These are phyloP conservation scores for Hirundo rustica DNA, from an alignment of 2,797 vertebrate species.

Conservation along the genomic window DNA sequence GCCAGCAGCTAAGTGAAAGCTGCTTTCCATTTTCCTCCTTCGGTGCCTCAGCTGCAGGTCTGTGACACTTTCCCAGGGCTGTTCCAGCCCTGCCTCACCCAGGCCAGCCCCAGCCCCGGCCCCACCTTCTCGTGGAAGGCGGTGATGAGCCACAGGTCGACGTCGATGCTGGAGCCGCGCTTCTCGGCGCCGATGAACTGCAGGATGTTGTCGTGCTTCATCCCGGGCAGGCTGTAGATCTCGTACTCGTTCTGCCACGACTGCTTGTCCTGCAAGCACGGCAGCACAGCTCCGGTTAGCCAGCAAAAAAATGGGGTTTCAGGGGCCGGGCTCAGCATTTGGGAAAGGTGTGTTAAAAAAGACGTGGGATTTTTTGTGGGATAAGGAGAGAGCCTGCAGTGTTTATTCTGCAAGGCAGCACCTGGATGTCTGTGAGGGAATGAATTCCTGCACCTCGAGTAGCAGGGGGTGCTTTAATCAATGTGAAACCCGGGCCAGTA, in stretches of 20 bases:
- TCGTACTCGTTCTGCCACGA: conserved; percentile 99
- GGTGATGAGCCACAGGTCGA: conserved; percentile 96
- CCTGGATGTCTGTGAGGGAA: not conserved
- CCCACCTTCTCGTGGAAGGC: conserved; percentile 91
- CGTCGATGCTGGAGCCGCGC: conserved; percentile 90
- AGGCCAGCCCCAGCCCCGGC: not conserved
- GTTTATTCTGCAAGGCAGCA: not conserved
- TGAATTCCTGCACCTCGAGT: not conserved
- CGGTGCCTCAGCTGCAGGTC: rapidly evolving
- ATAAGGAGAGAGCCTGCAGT: not conserved
- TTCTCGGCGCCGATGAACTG: conserved; percentile 96
- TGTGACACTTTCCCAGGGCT: not conserved
- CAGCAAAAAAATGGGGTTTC: rapidly evolving
- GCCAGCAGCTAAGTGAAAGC: not conserved
- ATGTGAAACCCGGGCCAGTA: not conserved
- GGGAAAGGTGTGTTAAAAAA: rapidly evolving
- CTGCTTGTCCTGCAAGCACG: conserved; percentile 86
- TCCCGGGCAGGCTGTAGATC: conserved; percentile 91
- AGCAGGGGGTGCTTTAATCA: not conserved
- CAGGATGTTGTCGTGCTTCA: conserved; percentile 96
- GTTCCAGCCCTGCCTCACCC: not conserved
- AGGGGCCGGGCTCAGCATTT: not conserved
- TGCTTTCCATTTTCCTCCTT: rapidly evolving
- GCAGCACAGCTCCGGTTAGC: rapidly evolving
- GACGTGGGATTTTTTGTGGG: rapidly evolving